Evolutionary conservation across 2,113 vertebrate species (phyloP).

Genomic region (Lycocorax pyrrhopterus): DNA sequence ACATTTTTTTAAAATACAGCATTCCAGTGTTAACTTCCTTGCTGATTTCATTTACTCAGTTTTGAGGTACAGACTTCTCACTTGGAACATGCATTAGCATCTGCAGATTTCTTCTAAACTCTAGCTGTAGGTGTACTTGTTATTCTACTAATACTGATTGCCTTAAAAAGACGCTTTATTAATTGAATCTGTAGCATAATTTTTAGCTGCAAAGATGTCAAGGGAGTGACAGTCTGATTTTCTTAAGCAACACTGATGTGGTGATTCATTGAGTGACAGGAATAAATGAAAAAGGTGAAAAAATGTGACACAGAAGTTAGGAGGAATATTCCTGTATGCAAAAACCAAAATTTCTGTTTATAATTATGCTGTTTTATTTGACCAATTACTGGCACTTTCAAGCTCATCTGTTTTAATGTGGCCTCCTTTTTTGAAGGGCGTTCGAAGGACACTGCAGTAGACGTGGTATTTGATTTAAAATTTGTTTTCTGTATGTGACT

Average conservation of each 20-base stretch:
- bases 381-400: not conserved
- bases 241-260: not conserved
- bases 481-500: not conserved
- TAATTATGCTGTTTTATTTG: not conserved
- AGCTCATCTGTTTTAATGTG: not conserved
- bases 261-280: not conserved
- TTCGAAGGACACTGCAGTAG: not conserved
- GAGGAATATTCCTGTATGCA: not conserved
- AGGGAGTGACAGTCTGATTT: not conserved
- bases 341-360: not conserved
- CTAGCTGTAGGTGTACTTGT: not conserved
- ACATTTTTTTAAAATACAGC: not conserved
- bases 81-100: not conserved
- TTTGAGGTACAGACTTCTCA: not conserved
- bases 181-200: not conserved
- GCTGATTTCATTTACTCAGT: not conserved
- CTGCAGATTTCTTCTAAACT: not conserved
- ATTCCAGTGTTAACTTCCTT: not conserved
- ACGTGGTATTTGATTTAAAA: not conserved
- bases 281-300: not conserved
- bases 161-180: not conserved
- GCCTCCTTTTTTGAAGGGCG: not conserved
- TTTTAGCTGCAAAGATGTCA: not conserved
- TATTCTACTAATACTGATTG: not conserved
- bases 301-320: not conserved